Evolutionary conservation across 2,113 vertebrate species (phyloP), one percentile per base, ranked within the genome.

Genomic region (Mixornis gularis): DNA sequence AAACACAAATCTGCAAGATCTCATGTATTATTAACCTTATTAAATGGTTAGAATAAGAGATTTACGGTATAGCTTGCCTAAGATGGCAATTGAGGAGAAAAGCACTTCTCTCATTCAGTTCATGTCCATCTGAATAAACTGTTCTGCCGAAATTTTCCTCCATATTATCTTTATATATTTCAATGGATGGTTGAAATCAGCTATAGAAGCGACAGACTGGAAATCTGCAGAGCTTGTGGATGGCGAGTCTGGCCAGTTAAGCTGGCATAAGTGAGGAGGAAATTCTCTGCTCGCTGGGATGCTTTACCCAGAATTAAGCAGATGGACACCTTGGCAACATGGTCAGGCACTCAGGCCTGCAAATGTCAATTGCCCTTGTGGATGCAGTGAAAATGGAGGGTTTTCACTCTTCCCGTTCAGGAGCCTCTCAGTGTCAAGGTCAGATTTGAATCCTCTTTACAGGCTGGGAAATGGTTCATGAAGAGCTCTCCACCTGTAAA

Each of bases 391-490:
- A 77, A 79, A 30, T 1, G 1, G 32, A 30, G 24, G 32, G 8
- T 29, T 90, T 76, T 66, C 18, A 12, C 12, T 36, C 52, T 62
- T 79, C 19, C 24, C 17, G 24, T 36, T 58, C 30, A 36, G 1
- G 14, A 73, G 11, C 17, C n/a, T 88, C 36, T n/a, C 18, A 46
- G 30, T 26, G 34, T 16, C 30, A 71, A 60, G 73, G 14, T 48
- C 17, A 41, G 36, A 17, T 5, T 68, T 36, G 7, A 8, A 38
- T 13, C 27, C 26, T 13, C 7, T 68, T 52, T 51, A 17, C 7
- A n/a, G 40, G 17, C 27, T 3, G 7, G 55, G 52, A 66, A 89
- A 55, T 0, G 0, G 9, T 12, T 66, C 4, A 0, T 43, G 36
- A 71, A 30, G 56, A 43, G 20, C 7, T 68, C 7, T 48, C 64